Percentiles rank a stretch among this genome's conserved stretches.
Evolutionary conservation across 2,797 vertebrate genomes (phyloP).

Genomic region (Neomorphus geoffroyi): DNA sequence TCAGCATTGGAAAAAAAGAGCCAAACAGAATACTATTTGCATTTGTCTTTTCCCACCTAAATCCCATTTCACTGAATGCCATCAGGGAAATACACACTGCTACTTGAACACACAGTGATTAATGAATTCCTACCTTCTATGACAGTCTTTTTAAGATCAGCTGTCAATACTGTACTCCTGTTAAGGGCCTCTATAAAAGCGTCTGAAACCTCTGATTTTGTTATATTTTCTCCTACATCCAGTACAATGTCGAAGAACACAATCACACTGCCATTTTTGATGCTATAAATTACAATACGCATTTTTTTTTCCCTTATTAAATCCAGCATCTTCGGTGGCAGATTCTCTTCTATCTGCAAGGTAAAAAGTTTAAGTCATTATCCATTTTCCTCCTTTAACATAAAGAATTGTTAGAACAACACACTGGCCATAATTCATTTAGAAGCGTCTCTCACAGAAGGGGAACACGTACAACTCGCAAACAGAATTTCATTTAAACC

Average conservation of each 20-base stretch:
- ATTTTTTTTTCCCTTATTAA: background rate
- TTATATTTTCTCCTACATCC: background rate
- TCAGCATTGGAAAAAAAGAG: background rate
- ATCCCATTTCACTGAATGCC: background rate
- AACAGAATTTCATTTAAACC: background rate
- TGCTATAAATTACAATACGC: background rate
- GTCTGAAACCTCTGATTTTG: background rate
- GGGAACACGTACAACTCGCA: background rate
- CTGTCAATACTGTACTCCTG: background rate
- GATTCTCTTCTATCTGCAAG: slow-evolving; percentile 22
- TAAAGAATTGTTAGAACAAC: background rate
- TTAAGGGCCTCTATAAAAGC: slow-evolving; percentile 32
- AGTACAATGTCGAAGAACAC: background rate
- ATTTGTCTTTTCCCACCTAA: background rate
- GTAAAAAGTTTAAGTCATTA: background rate
- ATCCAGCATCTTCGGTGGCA: background rate
- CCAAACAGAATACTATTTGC: background rate
- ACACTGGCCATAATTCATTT: background rate
- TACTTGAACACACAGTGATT: background rate
- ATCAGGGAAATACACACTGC: background rate
- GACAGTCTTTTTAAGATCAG: background rate
- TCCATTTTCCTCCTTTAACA: background rate
- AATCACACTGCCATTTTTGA: slow-evolving; percentile 27
- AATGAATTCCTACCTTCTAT: slow-evolving; percentile 33
- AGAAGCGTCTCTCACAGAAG: background rate